Evolutionary conservation across 2,888 invertebrate genomes (phyloP), one percentile per base, ranked within the genome.

Genomic region (Agonopterix heracliana): DNA sequence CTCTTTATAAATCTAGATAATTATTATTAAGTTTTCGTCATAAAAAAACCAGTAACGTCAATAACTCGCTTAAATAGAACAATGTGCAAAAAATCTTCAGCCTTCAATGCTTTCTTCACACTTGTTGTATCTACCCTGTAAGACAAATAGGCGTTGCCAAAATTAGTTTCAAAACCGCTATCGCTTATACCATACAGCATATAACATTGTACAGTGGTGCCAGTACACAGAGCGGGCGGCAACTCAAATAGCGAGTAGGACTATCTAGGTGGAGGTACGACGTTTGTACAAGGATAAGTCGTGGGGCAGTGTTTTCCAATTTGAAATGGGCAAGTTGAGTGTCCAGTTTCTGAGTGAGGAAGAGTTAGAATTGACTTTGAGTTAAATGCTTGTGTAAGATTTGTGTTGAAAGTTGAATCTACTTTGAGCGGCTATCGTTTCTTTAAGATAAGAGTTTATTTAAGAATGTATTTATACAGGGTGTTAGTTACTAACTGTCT

Each of bases 181-280:
- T 54, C 63, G 60, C 49, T 47, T 45, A 12, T 42, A 10, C 44
- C 17, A 56, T 62, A 41, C 13, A 41, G 55, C 52, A 44, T 13
- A 26, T 5, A 41, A 42, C 43, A 51, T 51, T 55, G 49, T 50
- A 48, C 54, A 56, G 50, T 53, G 48, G 47, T 54, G 57, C 57
- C 48, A 53, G 54, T 59, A 63, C 60, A 63, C 65, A 57, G 60
- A 66, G 64, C 68, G 67, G 73, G 71, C 51, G 69, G 72, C 67
- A 82, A 82, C 71, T 82, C 80, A 84, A 86, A 85, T 68, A 81
- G 64, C 62, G 60, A 77, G 47, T 63, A 64, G 71, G 65, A 68
- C 70, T 70, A 67, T 66, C 68, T 70, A 67, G 71, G 70, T 61
- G 68, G 67, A 73, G 68, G 69, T 65, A 68, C 63, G 56, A 66